Base-by-base conservation (phyloP, 1,140 invertebrate species). In the Euwallacea similis region DNA sequence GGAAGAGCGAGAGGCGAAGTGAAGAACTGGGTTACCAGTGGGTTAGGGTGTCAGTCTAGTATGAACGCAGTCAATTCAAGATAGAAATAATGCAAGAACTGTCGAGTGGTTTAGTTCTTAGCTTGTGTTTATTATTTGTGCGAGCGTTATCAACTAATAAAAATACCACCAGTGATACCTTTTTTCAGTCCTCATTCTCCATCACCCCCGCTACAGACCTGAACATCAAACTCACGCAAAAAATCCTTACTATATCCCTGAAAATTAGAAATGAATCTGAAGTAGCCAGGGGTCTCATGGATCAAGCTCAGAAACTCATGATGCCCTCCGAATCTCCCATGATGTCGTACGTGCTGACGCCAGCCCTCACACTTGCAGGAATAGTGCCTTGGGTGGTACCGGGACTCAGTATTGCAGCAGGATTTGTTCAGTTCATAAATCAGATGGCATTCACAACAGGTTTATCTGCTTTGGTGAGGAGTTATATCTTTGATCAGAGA, bases 351-450 rank as follows among this genome's bases (percentile, higher is more conserved):
- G 58, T 81, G 33, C 16, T 81, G 7, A 69, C 78, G 6, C 81
- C 80, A 7, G 79, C 76, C 7, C 69, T 82, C 6, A 42, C 77
- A 4, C 74, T 80, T 69, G 74, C 81, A 0, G 80, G 80, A n/a
- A 66, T 81, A 1, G 62, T 82, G 61, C 81, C 81, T 0, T 81
- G 79, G 79, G 55, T 82, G 7, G 62, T 82, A 13, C 81, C 81
- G 0, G 75, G 76, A 15, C 21, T 82, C 8, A 78, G 79, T 62
- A 77, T 81, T 68, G 73, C 76, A 8, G 79, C 79, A n/a, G 77
- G 76, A 67, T 56, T 77, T 15, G 76, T 81, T 7, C 68, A 75
- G 9, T 78, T 80, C 75, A 69, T 82, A 3, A 82, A 81, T 65
- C 77, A 82, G 41, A 77, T 81, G 76, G 79, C 76, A 0, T 82